phyloP scores from a whole-genome alignment of 92 coral and sea anemone species.

The Zoanthus gigantus region DNA sequence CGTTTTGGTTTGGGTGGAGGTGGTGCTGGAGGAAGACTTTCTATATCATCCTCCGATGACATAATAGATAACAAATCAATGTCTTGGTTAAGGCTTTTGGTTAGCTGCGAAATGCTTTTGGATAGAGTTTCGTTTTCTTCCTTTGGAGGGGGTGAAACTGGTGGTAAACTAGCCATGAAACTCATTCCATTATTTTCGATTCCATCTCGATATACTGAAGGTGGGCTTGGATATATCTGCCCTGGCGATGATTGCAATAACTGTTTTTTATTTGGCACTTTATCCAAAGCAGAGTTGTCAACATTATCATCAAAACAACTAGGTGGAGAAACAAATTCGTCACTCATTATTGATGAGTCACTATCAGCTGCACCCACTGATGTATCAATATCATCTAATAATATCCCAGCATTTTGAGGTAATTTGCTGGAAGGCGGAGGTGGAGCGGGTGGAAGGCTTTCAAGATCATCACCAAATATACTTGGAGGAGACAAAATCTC shows the following conservation, averaged over 20 bases:
- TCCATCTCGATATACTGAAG: not conserved
- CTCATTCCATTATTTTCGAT: not conserved
- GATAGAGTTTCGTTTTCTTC: conserved; percentile 19
- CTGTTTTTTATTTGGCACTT: not conserved
- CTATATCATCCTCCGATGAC: conserved; percentile 46
- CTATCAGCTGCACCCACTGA: not conserved
- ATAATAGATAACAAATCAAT: not conserved
- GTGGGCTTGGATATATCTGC: conserved; percentile 1
- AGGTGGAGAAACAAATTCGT: conserved; percentile 36
- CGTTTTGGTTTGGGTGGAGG: conserved; percentile 59
- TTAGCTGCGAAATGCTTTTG: conserved; percentile 42
- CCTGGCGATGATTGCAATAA: not conserved
- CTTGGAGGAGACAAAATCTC: conserved; percentile 75
- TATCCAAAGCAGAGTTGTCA: not conserved
- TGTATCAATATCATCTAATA: not conserved
- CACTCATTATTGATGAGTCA: not conserved
- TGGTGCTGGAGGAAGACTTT: conserved; percentile 64
- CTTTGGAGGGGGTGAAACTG: conserved; percentile 60
- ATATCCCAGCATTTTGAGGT: not conserved
- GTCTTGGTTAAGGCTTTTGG: conserved; percentile 15
- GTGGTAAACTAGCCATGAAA: conserved; percentile 50
- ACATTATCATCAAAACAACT: conserved; percentile 23
- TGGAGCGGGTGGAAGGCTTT: conserved; percentile 80
- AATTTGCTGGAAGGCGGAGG: conserved; percentile 69
- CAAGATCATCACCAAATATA: conserved; percentile 74